Base-by-base conservation (phyloP, 1,140 invertebrate genomes). In the Galleria mellonella region DNA sequence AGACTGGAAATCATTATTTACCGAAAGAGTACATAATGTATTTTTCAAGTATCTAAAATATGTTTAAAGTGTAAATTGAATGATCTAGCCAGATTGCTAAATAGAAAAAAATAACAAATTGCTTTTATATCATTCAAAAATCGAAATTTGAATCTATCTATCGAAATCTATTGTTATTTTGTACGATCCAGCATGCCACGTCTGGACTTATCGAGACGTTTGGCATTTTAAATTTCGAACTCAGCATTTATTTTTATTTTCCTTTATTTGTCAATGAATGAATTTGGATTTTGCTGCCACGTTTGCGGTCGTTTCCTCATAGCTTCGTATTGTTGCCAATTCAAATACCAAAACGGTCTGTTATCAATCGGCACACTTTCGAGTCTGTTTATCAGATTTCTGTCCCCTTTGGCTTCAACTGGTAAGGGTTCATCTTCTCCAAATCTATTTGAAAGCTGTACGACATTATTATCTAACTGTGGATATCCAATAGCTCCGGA, bases 261-360 rank as follows among this genome's bases (percentile, higher is more conserved):
- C 39, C 30, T 32, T 38, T 49, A 33, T 37, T 47, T 36, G 7
- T 51, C 50, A 14, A 58, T 51, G 38, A 76, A 79, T 7, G 28
- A 42, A 39, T 66, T 79, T 0, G 62, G 64, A 12, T 59, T 68
- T 9, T 52, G 47, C 1, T 59, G 69, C 10, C 63, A 83, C 4
- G 62, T 72, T 43, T 77, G 64, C 9, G 72, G 75, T 17, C 74
- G 72, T 14, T 60, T 71, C 17, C 85, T 81, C 0, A 82, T 38
- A 1, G 37, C 71, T 32, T 89, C 82, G 10, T 90, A 89, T 1
- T 84, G 72, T 17, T 73, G 66, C 68, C 83, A 83, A 47, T 90
- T 90, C 2, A 90, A 17, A 28, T 82, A 87, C 89, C 89, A 90
- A 51, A 89, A 90, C 0, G 89, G 89, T 51, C 78, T 74, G n/a